A percentile compares a stretch with the other conserved stretches of the same genome.
These are phyloP conservation scores for Drosophila azteca DNA, from an alignment of 1,140 invertebrate species.

Conservation along the genomic window DNA sequence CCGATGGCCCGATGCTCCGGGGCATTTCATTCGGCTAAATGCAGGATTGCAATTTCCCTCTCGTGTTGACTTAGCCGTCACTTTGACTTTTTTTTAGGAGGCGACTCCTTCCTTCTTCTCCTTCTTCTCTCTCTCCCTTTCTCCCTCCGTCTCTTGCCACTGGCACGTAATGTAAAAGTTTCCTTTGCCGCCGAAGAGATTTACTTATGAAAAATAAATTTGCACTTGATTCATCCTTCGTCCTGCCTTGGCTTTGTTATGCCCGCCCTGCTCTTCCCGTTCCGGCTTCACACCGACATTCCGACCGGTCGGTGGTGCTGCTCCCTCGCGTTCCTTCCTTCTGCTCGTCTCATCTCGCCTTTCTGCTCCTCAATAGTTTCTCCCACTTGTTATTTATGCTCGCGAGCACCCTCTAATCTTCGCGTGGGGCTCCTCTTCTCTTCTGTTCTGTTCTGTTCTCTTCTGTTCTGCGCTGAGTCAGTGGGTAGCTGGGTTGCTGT, in stretches of 20 bases:
- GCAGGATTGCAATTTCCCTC: constrained; percentile 57
- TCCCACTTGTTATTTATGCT: constrained; percentile 62
- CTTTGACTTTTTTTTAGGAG: constrained; percentile 47
- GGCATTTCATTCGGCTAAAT: constrained; percentile 41
- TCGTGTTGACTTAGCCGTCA: constrained; percentile 64
- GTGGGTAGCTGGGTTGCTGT: constrained; percentile 28
- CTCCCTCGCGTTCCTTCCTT: background rate
- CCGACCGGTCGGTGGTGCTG: too few species aligned
- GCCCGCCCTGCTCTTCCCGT: background rate
- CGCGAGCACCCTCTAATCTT: constrained; percentile 50
- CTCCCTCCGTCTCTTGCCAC: too few species aligned
- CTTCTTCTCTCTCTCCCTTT: too few species aligned
- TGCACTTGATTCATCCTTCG: constrained; percentile 37
- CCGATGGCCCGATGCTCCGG: background rate
- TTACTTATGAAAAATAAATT: constrained; percentile 72
- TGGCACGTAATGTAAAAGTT: constrained; percentile 51
- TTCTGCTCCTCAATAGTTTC: constrained; percentile 51
- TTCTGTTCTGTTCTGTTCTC: too few species aligned
- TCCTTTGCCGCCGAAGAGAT: constrained; percentile 33
- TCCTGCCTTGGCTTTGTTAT: constrained; percentile 1
- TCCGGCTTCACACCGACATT: background rate
- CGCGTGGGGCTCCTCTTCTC: constrained; percentile 28
- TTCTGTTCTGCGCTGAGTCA: background rate
- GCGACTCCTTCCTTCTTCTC: background rate
- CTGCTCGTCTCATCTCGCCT: background rate